Evolutionary conservation across 2,113 vertebrate genomes (phyloP).

Genomic region (Thalassarche chlororhynchos): DNA sequence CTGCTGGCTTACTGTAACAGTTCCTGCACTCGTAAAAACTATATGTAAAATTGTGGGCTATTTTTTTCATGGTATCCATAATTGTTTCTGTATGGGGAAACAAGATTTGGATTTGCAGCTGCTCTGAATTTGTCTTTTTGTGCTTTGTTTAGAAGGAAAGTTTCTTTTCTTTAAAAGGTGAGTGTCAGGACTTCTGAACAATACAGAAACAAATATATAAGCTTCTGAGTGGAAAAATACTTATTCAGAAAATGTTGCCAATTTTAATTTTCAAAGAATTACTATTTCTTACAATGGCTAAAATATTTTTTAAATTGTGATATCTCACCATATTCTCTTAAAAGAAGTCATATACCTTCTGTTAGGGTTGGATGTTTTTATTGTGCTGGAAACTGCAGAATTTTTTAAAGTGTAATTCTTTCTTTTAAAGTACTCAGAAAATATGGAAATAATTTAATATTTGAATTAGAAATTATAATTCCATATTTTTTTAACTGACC

Average conservation of each 20-base stretch:
- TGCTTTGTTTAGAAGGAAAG: background rate
- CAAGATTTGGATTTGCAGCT: background rate
- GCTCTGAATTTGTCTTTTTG: background rate
- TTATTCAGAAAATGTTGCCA: background rate
- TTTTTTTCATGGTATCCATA: background rate
- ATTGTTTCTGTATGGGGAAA: background rate
- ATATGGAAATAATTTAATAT: background rate
- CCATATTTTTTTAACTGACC: background rate
- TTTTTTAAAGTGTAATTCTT: background rate
- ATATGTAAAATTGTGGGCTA: background rate
- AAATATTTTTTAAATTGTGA: background rate
- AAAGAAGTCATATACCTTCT: background rate
- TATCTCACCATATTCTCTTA: background rate
- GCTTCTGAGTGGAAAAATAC: background rate
- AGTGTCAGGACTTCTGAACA: background rate
- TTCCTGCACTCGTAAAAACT: background rate
- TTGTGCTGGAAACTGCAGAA: background rate
- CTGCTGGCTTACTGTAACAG: background rate
- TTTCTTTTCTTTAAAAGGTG: background rate
- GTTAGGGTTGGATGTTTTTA: background rate
- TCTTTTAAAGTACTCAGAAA: background rate
- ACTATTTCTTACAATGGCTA: background rate
- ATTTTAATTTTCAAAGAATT: background rate
- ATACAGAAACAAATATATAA: background rate
- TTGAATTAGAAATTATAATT: background rate